Conservation (phyloP, 2,113 vertebrate genomes). For the Hepsetus odoe region DNA sequence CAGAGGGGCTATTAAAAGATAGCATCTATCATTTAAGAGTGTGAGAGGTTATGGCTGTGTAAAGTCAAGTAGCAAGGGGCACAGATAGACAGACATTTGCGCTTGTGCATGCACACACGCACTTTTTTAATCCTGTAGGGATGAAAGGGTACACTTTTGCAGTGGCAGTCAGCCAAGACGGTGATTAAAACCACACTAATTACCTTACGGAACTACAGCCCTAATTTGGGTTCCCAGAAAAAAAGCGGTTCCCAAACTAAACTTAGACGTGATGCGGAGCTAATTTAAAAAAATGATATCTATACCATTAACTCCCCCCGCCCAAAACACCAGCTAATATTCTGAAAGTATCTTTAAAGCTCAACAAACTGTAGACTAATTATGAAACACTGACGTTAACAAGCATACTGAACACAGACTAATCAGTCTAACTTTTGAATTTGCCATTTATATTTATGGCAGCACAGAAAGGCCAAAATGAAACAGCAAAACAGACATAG, state of each 20-base stretch:
- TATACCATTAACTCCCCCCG: too few species aligned
- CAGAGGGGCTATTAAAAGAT: constrained; percentile 30
- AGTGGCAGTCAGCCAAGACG: constrained; percentile 21
- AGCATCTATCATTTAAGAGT: constrained; percentile 34
- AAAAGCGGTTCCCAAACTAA: constrained; percentile 27
- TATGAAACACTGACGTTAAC: too few species aligned
- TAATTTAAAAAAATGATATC: too few species aligned
- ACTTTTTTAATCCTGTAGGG: constrained; percentile 17
- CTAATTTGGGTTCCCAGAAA: constrained; percentile 30
- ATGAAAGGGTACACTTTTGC: constrained; percentile 24
- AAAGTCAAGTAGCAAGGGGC: constrained; percentile 20
- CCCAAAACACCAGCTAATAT: too few species aligned
- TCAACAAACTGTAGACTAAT: too few species aligned
- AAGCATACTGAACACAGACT: too few species aligned
- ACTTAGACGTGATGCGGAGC: background rate
- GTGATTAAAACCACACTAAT: constrained; percentile 49
- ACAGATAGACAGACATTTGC: background rate
- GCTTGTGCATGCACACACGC: constrained; percentile 5
- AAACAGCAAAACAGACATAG: too few species aligned
- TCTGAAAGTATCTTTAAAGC: too few species aligned
- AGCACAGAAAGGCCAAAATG: too few species aligned
- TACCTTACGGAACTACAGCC: constrained; percentile 28
- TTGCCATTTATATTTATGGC: too few species aligned
- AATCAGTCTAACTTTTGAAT: too few species aligned
- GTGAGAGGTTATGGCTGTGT: constrained; percentile 22